Conservation (phyloP, 2,113 vertebrate genomes). For the Amblyornis subalaris region DNA sequence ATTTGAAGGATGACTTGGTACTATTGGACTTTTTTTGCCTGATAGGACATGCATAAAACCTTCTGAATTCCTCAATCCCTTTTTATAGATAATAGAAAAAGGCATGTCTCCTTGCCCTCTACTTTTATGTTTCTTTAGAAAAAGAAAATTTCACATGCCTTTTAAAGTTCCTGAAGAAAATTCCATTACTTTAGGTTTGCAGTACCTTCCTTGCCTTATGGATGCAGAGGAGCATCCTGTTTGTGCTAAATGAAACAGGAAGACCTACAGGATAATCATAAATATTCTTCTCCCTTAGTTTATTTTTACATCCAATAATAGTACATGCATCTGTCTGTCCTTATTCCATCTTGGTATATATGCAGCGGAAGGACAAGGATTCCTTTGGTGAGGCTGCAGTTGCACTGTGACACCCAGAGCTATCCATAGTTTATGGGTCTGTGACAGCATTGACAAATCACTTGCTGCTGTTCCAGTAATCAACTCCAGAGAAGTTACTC, state of each 20-base stretch:
- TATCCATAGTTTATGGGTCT: neutral
- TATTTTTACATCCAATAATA: neutral
- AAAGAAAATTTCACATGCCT: neutral
- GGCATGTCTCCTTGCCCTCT: neutral
- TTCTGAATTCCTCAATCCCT: neutral
- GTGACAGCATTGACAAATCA: neutral
- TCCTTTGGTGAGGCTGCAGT: neutral
- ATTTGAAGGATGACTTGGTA: neutral
- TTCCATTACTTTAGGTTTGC: neutral
- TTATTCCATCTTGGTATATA: neutral
- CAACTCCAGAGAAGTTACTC: neutral
- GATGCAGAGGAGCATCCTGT: neutral
- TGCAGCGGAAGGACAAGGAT: neutral
- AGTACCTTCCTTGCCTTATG: neutral
- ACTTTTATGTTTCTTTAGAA: neutral
- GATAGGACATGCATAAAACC: neutral
- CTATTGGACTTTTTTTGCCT: neutral
- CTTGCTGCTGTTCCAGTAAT: neutral
- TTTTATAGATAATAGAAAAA: neutral
- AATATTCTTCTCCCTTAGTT: neutral
- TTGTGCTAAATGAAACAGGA: neutral
- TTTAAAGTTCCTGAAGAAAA: neutral
- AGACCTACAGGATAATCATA: neutral
- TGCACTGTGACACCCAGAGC: neutral
- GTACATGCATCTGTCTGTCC: neutral